Conservation (phyloP, 2,888 invertebrate genomes). For the Phania funesta region DNA sequence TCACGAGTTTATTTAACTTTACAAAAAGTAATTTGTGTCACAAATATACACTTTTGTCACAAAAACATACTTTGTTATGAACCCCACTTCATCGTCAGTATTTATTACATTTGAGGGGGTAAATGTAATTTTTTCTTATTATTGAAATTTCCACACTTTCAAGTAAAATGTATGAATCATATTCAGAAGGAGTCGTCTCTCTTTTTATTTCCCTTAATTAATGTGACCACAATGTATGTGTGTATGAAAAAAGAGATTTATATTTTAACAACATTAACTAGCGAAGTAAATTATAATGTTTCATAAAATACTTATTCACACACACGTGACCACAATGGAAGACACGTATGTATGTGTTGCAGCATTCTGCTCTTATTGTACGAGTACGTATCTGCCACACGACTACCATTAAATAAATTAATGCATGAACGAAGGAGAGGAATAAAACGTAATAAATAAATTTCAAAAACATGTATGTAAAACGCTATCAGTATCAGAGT, state of each 20-base stretch:
- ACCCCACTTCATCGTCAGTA: too few species aligned
- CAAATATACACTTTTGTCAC: too few species aligned
- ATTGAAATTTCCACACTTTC: too few species aligned
- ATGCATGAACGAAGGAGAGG: not conserved
- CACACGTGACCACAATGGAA: not conserved
- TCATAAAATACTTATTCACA: slow-evolving; percentile 27
- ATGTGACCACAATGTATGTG: slow-evolving; percentile 10
- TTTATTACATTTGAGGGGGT: too few species aligned
- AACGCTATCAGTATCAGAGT: slow-evolving; percentile 52
- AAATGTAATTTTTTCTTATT: too few species aligned
- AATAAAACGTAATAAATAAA: slow-evolving; percentile 48
- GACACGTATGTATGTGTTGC: not conserved
- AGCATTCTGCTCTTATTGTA: not conserved
- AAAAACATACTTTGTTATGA: too few species aligned
- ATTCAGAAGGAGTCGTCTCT: too few species aligned
- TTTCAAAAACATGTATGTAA: slow-evolving; percentile 28
- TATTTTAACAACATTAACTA: slow-evolving; percentile 40
- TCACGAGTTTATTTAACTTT: too few species aligned
- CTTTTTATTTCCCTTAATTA: not conserved
- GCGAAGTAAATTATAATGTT: slow-evolving; percentile 24
- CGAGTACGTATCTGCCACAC: not conserved
- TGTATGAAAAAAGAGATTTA: not conserved
- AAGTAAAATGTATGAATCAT: too few species aligned
- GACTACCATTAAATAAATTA: not conserved
- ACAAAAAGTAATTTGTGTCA: too few species aligned